Conservation (phyloP, 2,888 invertebrate genomes). For the Lycia hirtaria region DNA sequence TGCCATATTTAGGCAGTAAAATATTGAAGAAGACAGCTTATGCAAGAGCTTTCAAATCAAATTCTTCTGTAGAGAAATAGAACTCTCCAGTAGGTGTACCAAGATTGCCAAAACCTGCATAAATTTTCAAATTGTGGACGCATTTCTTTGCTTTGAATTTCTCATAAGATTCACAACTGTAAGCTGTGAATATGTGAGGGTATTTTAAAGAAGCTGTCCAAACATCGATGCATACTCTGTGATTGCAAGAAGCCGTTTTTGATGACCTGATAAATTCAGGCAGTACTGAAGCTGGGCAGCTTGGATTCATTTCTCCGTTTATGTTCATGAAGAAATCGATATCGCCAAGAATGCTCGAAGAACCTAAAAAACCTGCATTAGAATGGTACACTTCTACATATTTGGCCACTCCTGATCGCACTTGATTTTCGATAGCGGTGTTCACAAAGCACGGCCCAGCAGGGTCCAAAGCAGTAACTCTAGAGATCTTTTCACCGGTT, state of each 20-base stretch:
- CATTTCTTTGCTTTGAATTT: constrained; percentile 63
- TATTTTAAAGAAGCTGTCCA: constrained; percentile 70
- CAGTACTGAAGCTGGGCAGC: constrained; percentile 72
- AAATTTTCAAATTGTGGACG: constrained; percentile 51
- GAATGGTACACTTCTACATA: constrained; percentile 87
- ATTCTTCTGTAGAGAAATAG: constrained; percentile 68
- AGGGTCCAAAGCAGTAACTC: constrained; percentile 75
- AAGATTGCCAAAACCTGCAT: constrained; percentile 75
- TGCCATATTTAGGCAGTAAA: no score
- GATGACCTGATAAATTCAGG: constrained; percentile 69
- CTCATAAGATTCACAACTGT: constrained; percentile 68
- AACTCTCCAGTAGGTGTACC: constrained; percentile 70
- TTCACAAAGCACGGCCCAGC: constrained; percentile 78
- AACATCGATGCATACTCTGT: constrained; percentile 68
- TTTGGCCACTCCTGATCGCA: constrained; percentile 83
- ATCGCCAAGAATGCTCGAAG: constrained; percentile 79
- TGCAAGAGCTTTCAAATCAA: constrained; percentile 39
- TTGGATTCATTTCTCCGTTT: constrained; percentile 84
- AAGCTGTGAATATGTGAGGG: constrained; percentile 63
- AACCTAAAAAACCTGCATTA: constrained; percentile 82
- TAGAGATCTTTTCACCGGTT: constrained; percentile 62
- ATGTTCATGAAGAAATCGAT: constrained; percentile 87
- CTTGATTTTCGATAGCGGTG: constrained; percentile 69
- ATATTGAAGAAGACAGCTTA: no score
- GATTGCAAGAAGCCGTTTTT: constrained; percentile 73